Percentiles rank a stretch among this genome's conserved stretches.
phyloP scores from a whole-genome alignment of 2,113 vertebrate species.

The Corynorhinus townsendii region DNA sequence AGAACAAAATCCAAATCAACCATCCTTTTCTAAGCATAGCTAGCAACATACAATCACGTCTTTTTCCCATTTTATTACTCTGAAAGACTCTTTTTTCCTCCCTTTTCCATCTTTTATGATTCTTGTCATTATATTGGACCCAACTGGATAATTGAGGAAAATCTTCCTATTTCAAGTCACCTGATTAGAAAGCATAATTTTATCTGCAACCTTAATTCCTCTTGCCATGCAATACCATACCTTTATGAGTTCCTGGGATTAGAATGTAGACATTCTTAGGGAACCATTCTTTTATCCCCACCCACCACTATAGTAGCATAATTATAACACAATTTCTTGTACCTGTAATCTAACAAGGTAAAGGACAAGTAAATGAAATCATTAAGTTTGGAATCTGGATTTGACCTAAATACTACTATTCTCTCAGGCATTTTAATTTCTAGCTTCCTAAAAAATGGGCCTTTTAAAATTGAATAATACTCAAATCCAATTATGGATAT shows the following conservation, averaged over 20 bases:
- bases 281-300: not conserved
- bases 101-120: not conserved
- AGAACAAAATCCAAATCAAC: not conserved
- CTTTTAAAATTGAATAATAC: conserved; percentile 51
- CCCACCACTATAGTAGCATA: not conserved
- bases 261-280: not conserved
- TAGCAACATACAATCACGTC: not conserved
- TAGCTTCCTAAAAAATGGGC: not conserved
- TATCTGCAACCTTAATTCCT: not conserved
- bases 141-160: not conserved
- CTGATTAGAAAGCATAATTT: not conserved
- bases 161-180: not conserved
- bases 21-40: not conserved
- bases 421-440: conserved; percentile 15
- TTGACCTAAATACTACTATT: not conserved
- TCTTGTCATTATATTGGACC: not conserved
- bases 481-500: conserved; percentile 30
- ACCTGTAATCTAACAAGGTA: not conserved
- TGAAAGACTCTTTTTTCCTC: not conserved
- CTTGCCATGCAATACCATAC: not conserved
- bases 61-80: not conserved
- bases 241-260: not conserved
- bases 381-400: not conserved
- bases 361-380: not conserved
- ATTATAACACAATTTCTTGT: conserved; percentile 13